Percentiles rank a stretch among this genome's conserved stretches.
These are phyloP conservation scores for Mormyrus iriodes DNA, from an alignment of 2,113 vertebrate species.

Conservation along the genomic window DNA sequence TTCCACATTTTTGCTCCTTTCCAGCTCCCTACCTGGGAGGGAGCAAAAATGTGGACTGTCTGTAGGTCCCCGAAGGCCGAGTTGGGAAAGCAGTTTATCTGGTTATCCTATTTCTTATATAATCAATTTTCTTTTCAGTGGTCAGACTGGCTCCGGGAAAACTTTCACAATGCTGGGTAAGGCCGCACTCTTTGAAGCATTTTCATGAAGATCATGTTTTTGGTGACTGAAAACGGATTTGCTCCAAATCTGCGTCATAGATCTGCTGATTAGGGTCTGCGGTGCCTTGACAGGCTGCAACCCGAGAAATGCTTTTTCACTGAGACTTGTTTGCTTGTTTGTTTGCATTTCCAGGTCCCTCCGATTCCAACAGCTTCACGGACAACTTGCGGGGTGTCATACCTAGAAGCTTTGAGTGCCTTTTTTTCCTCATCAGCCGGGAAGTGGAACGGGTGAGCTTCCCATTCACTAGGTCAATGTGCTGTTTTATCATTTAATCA, in stretches of 20 bases:
- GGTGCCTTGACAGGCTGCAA: neutral
- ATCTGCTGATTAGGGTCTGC: neutral
- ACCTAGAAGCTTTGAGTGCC: slow-evolving; percentile 90
- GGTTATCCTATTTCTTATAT: neutral
- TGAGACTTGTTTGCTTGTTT: neutral
- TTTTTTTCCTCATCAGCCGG: slow-evolving; percentile 90
- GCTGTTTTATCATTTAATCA: neutral
- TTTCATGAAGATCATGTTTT: neutral
- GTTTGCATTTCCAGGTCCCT: slow-evolving; percentile 68
- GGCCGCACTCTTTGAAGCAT: slow-evolving; percentile 25
- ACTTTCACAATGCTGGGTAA: slow-evolving; percentile 97
- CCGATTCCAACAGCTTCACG: slow-evolving; percentile 85
- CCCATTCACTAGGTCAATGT: neutral
- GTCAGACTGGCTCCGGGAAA: slow-evolving; percentile 94
- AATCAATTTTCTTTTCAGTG: slow-evolving; percentile 53
- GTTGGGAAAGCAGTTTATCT: neutral
- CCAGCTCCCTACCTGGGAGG: neutral
- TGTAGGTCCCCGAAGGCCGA: neutral
- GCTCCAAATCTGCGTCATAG: neutral
- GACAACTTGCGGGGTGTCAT: slow-evolving; percentile 88
- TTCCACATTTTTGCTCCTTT: neutral
- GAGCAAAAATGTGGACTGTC: neutral
- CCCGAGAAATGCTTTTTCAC: neutral
- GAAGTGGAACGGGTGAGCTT: slow-evolving; percentile 79
- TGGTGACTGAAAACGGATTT: neutral